Evolutionary conservation across 2,113 vertebrate genomes (phyloP).

Genomic region (Sus scrofa): DNA sequence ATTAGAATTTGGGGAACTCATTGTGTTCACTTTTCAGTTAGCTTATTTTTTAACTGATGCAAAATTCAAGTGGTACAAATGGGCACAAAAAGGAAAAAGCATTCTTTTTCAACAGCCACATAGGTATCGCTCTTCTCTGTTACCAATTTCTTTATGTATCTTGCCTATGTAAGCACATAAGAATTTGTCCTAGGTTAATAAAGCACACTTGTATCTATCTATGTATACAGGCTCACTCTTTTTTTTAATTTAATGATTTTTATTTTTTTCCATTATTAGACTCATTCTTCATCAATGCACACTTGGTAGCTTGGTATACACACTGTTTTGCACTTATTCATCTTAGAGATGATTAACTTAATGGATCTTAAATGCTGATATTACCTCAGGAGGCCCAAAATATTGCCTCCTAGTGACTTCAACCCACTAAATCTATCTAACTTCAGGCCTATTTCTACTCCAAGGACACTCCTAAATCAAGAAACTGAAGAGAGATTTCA

Average conservation of each 20-base stretch:
- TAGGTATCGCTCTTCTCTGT: neutral
- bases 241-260: too few relatives aligned
- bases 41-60: conserved; percentile 6
- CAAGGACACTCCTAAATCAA: conserved; percentile 33
- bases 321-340: neutral
- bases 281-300: neutral
- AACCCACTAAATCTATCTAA: neutral
- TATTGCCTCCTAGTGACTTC: conserved; percentile 22
- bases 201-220: neutral
- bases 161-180: neutral
- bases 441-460: neutral
- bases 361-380: conserved; percentile 22
- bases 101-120: neutral
- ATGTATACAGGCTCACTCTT: neutral
- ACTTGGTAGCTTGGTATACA: neutral
- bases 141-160: neutral
- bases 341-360: neutral
- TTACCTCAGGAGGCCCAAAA: conserved; percentile 8
- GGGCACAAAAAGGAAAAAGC: neutral
- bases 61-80: conserved; percentile 48
- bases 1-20: conserved; percentile 15
- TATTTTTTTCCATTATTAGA: neutral
- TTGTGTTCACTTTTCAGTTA: neutral
- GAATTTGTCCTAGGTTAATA: neutral
- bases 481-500: conserved; percentile 19